These are phyloP conservation scores for Lerista edwardsae DNA, from an alignment of 2,797 vertebrate genomes.

Conservation along the genomic window DNA sequence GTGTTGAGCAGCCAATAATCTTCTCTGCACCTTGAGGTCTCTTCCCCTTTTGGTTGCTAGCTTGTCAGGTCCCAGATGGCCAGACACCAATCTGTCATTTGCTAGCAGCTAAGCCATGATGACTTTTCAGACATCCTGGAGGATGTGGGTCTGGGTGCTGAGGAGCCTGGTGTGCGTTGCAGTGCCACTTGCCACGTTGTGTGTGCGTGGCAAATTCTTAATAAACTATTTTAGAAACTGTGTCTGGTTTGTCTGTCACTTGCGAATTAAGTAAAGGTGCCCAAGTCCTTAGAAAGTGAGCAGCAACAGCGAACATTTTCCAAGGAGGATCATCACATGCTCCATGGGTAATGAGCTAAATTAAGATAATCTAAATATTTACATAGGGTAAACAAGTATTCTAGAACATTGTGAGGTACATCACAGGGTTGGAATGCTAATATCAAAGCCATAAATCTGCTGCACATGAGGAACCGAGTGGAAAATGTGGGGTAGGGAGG, in stretches of 20 bases:
- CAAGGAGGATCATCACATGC: slow-evolving; percentile 65
- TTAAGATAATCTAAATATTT: slow-evolving; percentile 72
- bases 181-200: too few species aligned
- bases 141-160: too few species aligned
- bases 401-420: slow-evolving; percentile 55
- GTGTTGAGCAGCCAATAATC: too few species aligned
- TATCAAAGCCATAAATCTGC: slow-evolving; percentile 51
- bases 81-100: too few species aligned
- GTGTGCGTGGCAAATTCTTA: background rate
- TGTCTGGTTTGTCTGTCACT: background rate
- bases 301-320: slow-evolving; percentile 55
- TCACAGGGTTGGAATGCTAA: slow-evolving; percentile 67
- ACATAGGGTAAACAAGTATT: slow-evolving; percentile 65
- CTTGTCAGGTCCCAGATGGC: too few species aligned
- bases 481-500: slow-evolving; percentile 49
- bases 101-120: too few species aligned
- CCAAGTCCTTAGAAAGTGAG: too few species aligned
- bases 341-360: slow-evolving; percentile 69
- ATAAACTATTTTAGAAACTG: background rate
- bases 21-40: too few species aligned
- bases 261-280: too few species aligned
- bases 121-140: too few species aligned
- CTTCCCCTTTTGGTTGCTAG: too few species aligned
- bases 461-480: slow-evolving; percentile 59
- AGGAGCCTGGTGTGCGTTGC: too few species aligned